A percentile compares a stretch with the other conserved stretches of the same genome.
These are phyloP conservation scores for Trissolcus brochymenae DNA, from an alignment of 2,888 invertebrate genomes.

Conservation along the genomic window DNA sequence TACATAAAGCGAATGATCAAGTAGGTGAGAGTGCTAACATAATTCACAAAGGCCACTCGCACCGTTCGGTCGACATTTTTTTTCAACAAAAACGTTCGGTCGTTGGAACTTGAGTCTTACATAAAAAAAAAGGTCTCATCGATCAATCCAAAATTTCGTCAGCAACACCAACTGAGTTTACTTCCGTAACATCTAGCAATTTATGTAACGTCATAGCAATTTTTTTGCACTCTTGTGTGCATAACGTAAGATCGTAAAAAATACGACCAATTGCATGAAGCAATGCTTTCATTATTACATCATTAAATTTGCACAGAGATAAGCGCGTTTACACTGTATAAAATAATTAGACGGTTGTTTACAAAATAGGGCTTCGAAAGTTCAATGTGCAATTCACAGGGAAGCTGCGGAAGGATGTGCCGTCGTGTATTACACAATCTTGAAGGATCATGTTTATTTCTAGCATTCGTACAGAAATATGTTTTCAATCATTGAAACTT, in stretches of 20 bases:
- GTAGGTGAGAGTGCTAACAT: conserved; percentile 38
- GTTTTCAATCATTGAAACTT: too few species aligned
- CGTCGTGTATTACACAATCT: too few species aligned
- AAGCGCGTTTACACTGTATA: conserved; percentile 29
- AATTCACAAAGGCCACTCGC: conserved; percentile 5
- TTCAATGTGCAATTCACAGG: conserved; percentile 17
- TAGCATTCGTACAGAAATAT: too few species aligned
- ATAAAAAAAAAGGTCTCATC: too few species aligned
- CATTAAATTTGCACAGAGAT: conserved; percentile 34
- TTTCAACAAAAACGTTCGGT: too few species aligned
- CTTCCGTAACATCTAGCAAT: conserved; percentile 31
- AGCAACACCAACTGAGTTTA: conserved; percentile 16
- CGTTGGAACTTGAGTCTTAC: neutral
- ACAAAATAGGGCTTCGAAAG: conserved; percentile 38
- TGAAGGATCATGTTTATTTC: too few species aligned
- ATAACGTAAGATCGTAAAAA: conserved; percentile 48
- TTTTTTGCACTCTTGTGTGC: conserved; percentile 32
- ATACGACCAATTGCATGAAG: conserved; percentile 22
- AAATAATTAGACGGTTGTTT: conserved; percentile 42
- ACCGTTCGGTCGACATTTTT: too few species aligned
- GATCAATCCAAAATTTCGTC: neutral
- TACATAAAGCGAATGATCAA: conserved; percentile 18
- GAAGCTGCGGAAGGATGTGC: conserved; percentile 55
- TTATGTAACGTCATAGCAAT: conserved; percentile 33
- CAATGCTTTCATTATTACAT: conserved; percentile 46